Evolutionary conservation across 2,888 invertebrate genomes (phyloP).

Genomic region (Atethmia centrago): DNA sequence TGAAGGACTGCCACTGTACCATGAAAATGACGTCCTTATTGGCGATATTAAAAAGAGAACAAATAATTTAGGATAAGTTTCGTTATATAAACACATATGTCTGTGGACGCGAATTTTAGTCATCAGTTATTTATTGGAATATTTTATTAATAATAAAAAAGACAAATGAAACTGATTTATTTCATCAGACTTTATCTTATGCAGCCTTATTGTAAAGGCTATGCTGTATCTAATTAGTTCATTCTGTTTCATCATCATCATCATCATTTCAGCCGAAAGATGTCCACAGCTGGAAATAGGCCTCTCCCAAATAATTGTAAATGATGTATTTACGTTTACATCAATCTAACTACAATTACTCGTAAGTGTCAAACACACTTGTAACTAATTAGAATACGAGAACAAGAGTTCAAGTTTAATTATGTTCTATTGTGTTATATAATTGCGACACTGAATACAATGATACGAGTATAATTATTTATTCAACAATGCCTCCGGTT

Average conservation of each 20-base stretch:
- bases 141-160: neutral
- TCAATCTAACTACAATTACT: neutral
- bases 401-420: constrained; percentile 45
- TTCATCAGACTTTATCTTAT: neutral
- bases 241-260: neutral
- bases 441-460: constrained; percentile 30
- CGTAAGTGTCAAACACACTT: constrained; percentile 15
- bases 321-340: neutral
- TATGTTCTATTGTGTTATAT: too few relatives aligned
- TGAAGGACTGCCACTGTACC: constrained; percentile 80
- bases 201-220: neutral
- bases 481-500: constrained; percentile 17
- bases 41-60: neutral
- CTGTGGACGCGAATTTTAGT: neutral
- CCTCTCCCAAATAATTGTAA: neutral
- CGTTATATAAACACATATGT: neutral
- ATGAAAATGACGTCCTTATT: constrained; percentile 74
- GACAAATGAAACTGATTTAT: neutral
- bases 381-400: constrained; percentile 34
- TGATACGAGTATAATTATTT: neutral
- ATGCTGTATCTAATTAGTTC: neutral
- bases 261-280: too few relatives aligned
- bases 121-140: neutral
- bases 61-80: neutral
- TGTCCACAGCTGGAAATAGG: too few relatives aligned